Base-by-base conservation (phyloP, 35 echinoderm and acorn worm genomes). In the Lytechinus variegatus region DNA sequence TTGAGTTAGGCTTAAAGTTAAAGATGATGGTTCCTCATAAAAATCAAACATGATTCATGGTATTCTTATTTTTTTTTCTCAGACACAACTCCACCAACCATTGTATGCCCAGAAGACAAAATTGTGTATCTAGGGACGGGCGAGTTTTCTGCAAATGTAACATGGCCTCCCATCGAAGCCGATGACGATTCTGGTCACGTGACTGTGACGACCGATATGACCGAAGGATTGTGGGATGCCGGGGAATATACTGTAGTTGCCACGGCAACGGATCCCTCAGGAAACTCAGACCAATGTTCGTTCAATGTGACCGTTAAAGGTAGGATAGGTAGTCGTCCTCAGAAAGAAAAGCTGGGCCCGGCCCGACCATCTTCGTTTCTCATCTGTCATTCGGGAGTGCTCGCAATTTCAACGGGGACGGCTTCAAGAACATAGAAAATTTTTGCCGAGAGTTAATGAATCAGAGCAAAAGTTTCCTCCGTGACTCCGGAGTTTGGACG, bases 221-320 rank as follows among this genome's bases (percentile, higher is more conserved):
- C 10, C 52, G 29, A 44, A 44, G 88, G 88, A 52, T 44, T 12
- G 52, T 90, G 88, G 88, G 88, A 44, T 90, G 28, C 88, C 29
- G 88, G 88, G 14, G 29, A 90, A 12, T 90, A 90, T 54, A 90
- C 88, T 27, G 88, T 90, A 16, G 88, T 90, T 90, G 88, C 52
- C 28, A 52, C 88, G 88, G 88, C 88, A 4, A 90, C 9, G 3
- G 88, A 90, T 54, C 28, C 29, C 28, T 10, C 88, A 6, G 88
- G 88, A 90, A 90, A 90, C 88, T 52, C 52, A 10, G 88, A 10
- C 16, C 27, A 90, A 13, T 90, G 88, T 16, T 90, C 88, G 52
- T 90, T 90, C 88, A 52, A 52, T 54, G 27, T 90, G 52, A 90
- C 88, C 7, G 28, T 90, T 8, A 90, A 27, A 90, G 88, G 88